phyloP scores from a whole-genome alignment of 2,113 vertebrate species.

The Psilopogon haemacephalus region DNA sequence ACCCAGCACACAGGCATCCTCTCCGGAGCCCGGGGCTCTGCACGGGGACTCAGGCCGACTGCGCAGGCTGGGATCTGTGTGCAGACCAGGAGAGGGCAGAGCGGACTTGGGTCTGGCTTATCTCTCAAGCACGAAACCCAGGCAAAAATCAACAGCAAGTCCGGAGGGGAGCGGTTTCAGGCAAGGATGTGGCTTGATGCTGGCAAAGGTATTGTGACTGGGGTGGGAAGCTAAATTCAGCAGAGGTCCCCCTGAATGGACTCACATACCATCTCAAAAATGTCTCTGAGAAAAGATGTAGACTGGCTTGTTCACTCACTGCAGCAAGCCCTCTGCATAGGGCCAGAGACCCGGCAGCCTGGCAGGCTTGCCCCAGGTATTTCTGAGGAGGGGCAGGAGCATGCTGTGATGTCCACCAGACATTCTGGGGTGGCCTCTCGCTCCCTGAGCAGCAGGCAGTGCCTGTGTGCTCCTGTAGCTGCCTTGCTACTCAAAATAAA shows the following conservation, averaged over 20 bases:
- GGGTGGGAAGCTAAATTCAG: rapidly evolving
- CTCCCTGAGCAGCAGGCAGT: too few relatives aligned
- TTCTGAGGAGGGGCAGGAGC: background rate
- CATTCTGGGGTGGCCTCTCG: background rate
- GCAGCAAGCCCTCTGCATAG: background rate
- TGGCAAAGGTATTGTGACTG: rapidly evolving
- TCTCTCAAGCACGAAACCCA: background rate
- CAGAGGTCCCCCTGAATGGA: background rate
- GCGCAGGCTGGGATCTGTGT: background rate
- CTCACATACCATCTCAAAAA: background rate
- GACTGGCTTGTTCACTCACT: background rate
- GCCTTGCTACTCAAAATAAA: background rate
- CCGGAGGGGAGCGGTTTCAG: background rate
- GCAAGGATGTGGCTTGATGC: background rate
- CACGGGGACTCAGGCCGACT: rapidly evolving
- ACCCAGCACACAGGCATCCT: background rate
- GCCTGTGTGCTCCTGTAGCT: rapidly evolving
- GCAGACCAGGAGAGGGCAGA: constrained; percentile 61
- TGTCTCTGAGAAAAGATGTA: rapidly evolving
- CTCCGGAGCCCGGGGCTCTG: rapidly evolving
- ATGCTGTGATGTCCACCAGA: background rate
- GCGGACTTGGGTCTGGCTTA: background rate
- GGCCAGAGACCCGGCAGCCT: rapidly evolving
- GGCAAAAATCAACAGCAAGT: background rate
- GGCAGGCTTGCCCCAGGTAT: background rate